These are phyloP conservation scores for Orcinus orca DNA, from an alignment of 2,113 vertebrate genomes.

Conservation along the genomic window DNA sequence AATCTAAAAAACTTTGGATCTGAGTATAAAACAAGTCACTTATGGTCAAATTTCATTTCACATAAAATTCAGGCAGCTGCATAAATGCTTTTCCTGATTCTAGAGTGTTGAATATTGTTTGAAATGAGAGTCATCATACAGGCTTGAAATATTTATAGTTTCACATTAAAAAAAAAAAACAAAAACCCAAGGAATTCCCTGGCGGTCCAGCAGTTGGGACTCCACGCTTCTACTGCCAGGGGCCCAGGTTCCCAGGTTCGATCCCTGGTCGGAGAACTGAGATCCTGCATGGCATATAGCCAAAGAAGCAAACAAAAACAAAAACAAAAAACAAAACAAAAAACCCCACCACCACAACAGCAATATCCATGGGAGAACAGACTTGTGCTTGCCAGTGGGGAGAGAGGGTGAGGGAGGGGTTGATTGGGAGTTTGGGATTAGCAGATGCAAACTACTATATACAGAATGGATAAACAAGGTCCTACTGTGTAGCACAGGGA, in stretches of 20 bases:
- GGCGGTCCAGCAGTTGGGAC: no score
- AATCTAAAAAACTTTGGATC: background rate
- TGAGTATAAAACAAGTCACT: conserved; percentile 1
- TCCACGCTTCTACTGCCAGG: no score
- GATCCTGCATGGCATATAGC: no score
- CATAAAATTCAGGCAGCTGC: background rate
- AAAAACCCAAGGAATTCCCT: no score
- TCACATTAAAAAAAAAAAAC: background rate
- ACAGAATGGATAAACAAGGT: background rate
- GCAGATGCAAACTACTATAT: background rate
- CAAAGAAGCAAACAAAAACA: no score
- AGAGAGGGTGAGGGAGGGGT: background rate
- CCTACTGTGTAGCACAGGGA: background rate
- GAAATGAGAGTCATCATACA: background rate
- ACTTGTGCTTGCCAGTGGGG: background rate
- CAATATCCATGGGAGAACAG: background rate
- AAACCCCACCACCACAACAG: no score
- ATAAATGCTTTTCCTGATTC: conserved; percentile 2
- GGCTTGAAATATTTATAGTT: conserved; percentile 36
- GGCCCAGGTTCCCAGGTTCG: no score
- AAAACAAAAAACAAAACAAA: no score
- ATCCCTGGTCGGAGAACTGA: no score
- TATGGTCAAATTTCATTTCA: conserved; percentile 38
- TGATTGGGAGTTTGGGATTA: background rate
- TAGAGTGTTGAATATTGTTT: background rate